These are phyloP conservation scores for Hepsetus odoe DNA, from an alignment of 2,113 vertebrate genomes.

Conservation along the genomic window DNA sequence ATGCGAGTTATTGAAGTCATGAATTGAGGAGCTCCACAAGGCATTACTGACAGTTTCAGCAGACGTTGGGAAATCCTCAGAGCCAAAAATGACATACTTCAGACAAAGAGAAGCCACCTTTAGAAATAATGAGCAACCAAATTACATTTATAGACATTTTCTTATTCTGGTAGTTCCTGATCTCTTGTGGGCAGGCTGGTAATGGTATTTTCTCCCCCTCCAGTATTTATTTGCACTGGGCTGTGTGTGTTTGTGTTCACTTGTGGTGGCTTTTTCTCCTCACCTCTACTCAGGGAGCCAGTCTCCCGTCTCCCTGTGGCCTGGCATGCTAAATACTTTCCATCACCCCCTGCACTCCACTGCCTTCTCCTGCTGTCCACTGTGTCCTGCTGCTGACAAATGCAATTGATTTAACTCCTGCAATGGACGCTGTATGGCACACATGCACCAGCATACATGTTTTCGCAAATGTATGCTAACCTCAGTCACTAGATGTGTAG, in stretches of 20 bases:
- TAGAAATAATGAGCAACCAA: constrained; percentile 1
- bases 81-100: constrained; percentile 3
- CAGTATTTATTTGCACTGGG: constrained; percentile 69
- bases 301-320: constrained; percentile 71
- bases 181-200: constrained; percentile 63
- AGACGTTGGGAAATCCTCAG: not conserved
- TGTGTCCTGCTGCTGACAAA: constrained; percentile 64
- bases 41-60: not conserved
- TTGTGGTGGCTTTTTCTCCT: constrained; percentile 64
- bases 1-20: not conserved
- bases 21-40: not conserved
- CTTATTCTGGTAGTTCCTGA: constrained; percentile 55
- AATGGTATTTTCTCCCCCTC: constrained; percentile 66
- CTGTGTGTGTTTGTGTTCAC: constrained; percentile 71
- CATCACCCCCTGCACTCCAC: constrained; percentile 56
- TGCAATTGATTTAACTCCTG: constrained; percentile 61
- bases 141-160: constrained; percentile 1
- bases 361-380: constrained; percentile 42
- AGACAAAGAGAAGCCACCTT: constrained; percentile 15
- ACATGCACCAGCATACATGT: constrained; percentile 9
- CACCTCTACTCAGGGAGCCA: constrained; percentile 63
- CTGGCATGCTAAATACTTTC: constrained; percentile 71
- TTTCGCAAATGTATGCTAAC: constrained; percentile 23
- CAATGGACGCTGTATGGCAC: constrained; percentile 46
- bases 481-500: not conserved